These are phyloP conservation scores for Leptinotarsa peninsularis DNA, from an alignment of 2,888 invertebrate genomes.

Conservation along the genomic window DNA sequence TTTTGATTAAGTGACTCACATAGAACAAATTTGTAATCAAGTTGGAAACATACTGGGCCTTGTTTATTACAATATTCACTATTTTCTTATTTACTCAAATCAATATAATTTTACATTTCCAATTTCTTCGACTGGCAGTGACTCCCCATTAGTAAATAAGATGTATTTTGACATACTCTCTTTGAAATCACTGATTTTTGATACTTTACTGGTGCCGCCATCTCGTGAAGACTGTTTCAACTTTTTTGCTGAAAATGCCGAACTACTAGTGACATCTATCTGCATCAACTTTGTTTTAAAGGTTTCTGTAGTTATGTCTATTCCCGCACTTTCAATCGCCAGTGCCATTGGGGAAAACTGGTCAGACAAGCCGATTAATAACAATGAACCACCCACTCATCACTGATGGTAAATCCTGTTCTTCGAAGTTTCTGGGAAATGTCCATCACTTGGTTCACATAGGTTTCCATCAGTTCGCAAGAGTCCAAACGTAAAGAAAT, in stretches of 20 bases:
- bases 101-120: not conserved
- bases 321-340: conserved; percentile 51
- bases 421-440: conserved; percentile 41
- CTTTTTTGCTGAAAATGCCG: not conserved
- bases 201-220: not conserved
- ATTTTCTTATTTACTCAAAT: not conserved
- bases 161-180: not conserved
- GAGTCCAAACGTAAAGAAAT: conserved; percentile 48
- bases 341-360: conserved; percentile 48
- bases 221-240: not conserved
- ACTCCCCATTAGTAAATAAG: not conserved
- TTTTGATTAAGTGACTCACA: conserved; percentile 48
- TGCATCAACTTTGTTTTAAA: conserved; percentile 53
- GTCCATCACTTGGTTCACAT: conserved; percentile 48
- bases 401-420: conserved; percentile 44
- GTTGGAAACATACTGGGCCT: conserved; percentile 45
- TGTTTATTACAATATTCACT: not conserved
- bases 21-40: conserved; percentile 51
- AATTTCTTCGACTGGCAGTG: not conserved
- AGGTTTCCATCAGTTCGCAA: conserved; percentile 45
- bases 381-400: conserved; percentile 39
- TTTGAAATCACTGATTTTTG: conserved; percentile 5
- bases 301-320: conserved; percentile 47
- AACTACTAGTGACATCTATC: not conserved
- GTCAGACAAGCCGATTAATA: conserved; percentile 17